These are phyloP conservation scores for Alauda arvensis DNA, from an alignment of 2,797 vertebrate genomes.

Conservation along the genomic window DNA sequence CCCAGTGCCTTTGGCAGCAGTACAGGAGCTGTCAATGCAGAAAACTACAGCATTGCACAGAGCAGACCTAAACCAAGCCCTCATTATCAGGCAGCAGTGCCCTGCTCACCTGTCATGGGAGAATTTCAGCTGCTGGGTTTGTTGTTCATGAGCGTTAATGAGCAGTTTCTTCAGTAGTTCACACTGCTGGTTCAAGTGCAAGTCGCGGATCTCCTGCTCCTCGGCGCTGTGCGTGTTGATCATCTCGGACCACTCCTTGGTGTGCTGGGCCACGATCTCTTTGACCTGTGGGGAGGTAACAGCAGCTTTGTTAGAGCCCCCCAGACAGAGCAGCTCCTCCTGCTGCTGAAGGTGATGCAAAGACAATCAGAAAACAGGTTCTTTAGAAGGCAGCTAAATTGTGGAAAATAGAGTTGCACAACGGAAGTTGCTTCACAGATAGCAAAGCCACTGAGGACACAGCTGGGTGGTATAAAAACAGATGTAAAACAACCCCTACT, in stretches of 20 bases:
- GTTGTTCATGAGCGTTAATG: slow-evolving; percentile 87
- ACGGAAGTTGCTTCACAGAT: neutral
- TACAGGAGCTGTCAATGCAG: neutral
- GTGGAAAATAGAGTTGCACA: neutral
- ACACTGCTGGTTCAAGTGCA: slow-evolving; percentile 91
- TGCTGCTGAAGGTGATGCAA: neutral
- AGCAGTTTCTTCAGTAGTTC: slow-evolving; percentile 91
- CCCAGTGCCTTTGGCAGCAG: neutral
- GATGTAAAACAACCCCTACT: neutral
- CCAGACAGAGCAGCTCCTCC: neutral
- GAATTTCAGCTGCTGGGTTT: slow-evolving; percentile 89
- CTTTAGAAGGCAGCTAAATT: neutral
- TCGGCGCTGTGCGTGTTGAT: slow-evolving; percentile 87
- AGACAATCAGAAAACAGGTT: neutral
- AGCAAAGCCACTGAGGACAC: neutral
- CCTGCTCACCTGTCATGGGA: slow-evolving; percentile 88
- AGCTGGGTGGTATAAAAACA: neutral
- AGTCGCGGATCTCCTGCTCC: slow-evolving; percentile 90
- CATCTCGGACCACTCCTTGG: slow-evolving; percentile 97
- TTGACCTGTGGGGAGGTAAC: slow-evolving; percentile 81
- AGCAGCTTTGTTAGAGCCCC: neutral
- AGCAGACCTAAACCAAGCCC: neutral
- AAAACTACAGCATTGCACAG: neutral
- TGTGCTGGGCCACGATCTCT: slow-evolving; percentile 94
- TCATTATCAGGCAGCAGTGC: neutral